Evolutionary conservation across 2,797 vertebrate genomes (phyloP), one percentile per base, ranked within the genome.

Genomic region (Darevskia nairensis): DNA sequence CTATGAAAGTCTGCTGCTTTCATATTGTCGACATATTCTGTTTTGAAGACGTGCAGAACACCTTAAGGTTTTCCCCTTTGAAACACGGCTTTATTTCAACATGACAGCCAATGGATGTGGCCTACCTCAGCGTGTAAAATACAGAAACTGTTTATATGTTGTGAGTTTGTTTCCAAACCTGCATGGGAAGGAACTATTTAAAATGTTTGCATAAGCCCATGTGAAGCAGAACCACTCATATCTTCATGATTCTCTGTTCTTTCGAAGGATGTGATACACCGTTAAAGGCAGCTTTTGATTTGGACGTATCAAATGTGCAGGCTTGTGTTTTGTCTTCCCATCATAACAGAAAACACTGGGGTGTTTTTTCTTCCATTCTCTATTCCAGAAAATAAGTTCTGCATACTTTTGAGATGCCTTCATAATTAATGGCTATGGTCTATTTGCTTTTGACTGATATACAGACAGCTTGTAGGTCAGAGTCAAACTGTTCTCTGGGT

Each of bases 1-100:
- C 50, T 55, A 2, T 59, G 50, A 72, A 78, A 15, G 25, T 55
- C 72, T 88, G 32, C 59, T 86, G 3, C 89, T 94, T 92, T 91
- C 39, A 77, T 86, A 66, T 5, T 50, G 3, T 71, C 41, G 0
- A 7, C 29, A 86, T 90, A 87, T 41, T 80, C 29, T 44, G 0
- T 82, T 90, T 88, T 88, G n/a, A 80, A 64, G 85, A 89, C 88
- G 39, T 17, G 1, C 10, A 5, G 55, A 4, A 50, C 80, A 6
- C 59, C 71, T 23, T 83, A 41, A 79, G 19, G 35, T 41, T 82
- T 78, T 39, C 44, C 8, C 55, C 71, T 68, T 44, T 79, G 90
- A 76, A 64, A 17, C 69, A 78, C 25, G 44, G 1, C 19, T 87
- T 59, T 6, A 29, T 15, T 78, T 91, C 1, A 3, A 4, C 41